Evolutionary conservation across 2,113 vertebrate genomes (phyloP).

Genomic region (Syngnathus floridae): DNA sequence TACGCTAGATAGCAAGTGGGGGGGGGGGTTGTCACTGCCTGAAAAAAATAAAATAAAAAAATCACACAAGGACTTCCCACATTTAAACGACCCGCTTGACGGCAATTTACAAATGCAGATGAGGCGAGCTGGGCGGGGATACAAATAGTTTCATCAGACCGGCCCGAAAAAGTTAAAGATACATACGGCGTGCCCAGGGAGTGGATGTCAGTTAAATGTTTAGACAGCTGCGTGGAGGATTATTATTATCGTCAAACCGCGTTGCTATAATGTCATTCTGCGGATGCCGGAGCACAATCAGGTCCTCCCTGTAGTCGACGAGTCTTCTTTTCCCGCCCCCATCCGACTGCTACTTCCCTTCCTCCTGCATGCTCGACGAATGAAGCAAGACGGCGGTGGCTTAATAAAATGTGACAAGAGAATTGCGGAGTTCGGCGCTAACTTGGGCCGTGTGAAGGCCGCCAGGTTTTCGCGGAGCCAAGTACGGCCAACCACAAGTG

Average conservation of each 20-base stretch:
- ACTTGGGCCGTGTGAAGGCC: conserved; percentile 22
- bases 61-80: conserved; percentile 20
- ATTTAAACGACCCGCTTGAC: conserved; percentile 32
- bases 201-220: conserved; percentile 76
- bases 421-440: conserved; percentile 27
- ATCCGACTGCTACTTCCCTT: conserved; percentile 31
- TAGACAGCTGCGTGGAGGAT: conserved; percentile 77
- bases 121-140: conserved; percentile 48
- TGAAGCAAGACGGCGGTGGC: conserved; percentile 27
- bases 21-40: conserved; percentile 46
- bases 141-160: conserved; percentile 67
- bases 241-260: conserved; percentile 79
- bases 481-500: conserved; percentile 9
- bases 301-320: conserved; percentile 65
- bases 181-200: conserved; percentile 70
- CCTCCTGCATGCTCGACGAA: conserved; percentile 33
- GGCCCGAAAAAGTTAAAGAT: conserved; percentile 69
- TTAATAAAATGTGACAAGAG: conserved; percentile 50
- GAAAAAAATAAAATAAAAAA: not conserved
- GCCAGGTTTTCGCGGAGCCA: conserved; percentile 24
- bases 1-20: conserved; percentile 44
- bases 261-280: conserved; percentile 77
- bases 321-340: conserved; percentile 28
- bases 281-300: conserved; percentile 73
- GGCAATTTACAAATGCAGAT: conserved; percentile 50